A percentile compares a stretch with the other conserved stretches of the same genome.
Conservation (phyloP, 2,888 invertebrate genomes). For the Agonopterix arenella region DNA sequence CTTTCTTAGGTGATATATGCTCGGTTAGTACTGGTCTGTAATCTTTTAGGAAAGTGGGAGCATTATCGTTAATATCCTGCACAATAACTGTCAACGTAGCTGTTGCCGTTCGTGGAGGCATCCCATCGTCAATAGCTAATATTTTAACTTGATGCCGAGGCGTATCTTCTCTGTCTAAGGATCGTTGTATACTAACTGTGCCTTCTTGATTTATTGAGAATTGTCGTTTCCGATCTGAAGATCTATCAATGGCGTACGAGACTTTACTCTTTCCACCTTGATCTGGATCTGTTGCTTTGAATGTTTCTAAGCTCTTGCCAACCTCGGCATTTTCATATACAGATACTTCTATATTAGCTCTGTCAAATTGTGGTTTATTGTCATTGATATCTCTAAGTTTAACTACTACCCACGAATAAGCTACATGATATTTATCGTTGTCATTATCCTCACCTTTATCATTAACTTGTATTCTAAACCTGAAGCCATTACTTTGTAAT, state of each 20-base stretch:
- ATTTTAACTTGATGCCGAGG: slow-evolving; percentile 97
- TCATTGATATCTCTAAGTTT: slow-evolving; percentile 97
- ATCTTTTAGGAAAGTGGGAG: slow-evolving; percentile 94
- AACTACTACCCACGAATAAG: slow-evolving; percentile 96
- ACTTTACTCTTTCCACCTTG: slow-evolving; percentile 95
- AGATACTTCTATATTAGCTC: slow-evolving; percentile 93
- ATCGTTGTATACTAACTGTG: slow-evolving; percentile 94
- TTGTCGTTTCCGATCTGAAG: slow-evolving; percentile 94
- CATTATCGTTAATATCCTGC: slow-evolving; percentile 96
- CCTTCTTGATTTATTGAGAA: slow-evolving; percentile 97
- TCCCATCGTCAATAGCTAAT: slow-evolving; percentile 95
- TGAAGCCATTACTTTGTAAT: slow-evolving; percentile 95
- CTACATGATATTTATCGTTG: slow-evolving; percentile 98
- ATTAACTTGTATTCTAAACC: slow-evolving; percentile 95
- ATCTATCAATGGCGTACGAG: slow-evolving; percentile 93
- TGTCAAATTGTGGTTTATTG: slow-evolving; percentile 96
- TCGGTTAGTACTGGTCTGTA: slow-evolving; percentile 95
- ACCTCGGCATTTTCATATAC: slow-evolving; percentile 95
- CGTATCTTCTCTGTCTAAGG: slow-evolving; percentile 95
- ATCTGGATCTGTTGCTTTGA: slow-evolving; percentile 97
- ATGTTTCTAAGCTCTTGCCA: slow-evolving; percentile 93
- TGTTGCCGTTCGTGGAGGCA: slow-evolving; percentile 94
- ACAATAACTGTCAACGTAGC: slow-evolving; percentile 96
- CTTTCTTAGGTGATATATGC: slow-evolving; percentile 93
- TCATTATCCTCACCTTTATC: slow-evolving; percentile 97